Conservation (phyloP, 2,113 vertebrate species). For the Dicaeum eximium region DNA sequence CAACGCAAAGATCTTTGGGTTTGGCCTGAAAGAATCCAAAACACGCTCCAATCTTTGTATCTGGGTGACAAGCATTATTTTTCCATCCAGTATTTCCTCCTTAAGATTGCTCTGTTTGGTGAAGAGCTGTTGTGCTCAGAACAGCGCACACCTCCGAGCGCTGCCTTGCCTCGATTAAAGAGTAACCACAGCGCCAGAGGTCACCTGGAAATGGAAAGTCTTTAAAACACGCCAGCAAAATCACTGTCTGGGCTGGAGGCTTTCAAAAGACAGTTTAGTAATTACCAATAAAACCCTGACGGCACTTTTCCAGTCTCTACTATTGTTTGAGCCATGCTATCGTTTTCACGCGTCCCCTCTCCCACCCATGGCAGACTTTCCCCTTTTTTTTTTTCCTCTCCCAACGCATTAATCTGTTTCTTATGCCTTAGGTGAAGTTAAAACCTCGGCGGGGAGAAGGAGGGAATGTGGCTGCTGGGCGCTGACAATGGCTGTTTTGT, state of each 20-base stretch:
- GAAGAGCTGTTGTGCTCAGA: conserved; percentile 23
- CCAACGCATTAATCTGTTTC: not conserved
- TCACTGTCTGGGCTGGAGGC: not conserved
- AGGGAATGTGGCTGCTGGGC: conserved; percentile 66
- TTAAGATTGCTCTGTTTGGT: conserved; percentile 50
- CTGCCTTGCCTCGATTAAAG: conserved; percentile 51
- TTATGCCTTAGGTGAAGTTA: conserved; percentile 69
- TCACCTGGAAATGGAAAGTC: conserved; percentile 58
- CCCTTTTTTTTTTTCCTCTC: not conserved
- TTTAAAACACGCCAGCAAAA: conserved; percentile 1
- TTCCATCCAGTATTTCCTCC: conserved; percentile 54
- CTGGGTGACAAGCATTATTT: conserved; percentile 52
- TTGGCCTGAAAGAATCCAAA: conserved; percentile 58
- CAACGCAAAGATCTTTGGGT: conserved; percentile 32
- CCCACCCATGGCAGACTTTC: not conserved
- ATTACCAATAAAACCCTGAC: not conserved
- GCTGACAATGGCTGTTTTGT: conserved; percentile 90
- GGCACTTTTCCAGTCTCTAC: not conserved
- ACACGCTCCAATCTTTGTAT: conserved; percentile 47
- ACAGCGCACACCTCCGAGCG: not conserved
- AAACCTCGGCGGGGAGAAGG: conserved; percentile 66
- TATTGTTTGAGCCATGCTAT: not conserved
- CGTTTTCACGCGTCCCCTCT: not conserved
- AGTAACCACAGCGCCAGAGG: conserved; percentile 37
- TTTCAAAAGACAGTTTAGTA: not conserved